These are phyloP conservation scores for Urocolius indicus DNA, from an alignment of 2,113 vertebrate genomes.

Conservation along the genomic window DNA sequence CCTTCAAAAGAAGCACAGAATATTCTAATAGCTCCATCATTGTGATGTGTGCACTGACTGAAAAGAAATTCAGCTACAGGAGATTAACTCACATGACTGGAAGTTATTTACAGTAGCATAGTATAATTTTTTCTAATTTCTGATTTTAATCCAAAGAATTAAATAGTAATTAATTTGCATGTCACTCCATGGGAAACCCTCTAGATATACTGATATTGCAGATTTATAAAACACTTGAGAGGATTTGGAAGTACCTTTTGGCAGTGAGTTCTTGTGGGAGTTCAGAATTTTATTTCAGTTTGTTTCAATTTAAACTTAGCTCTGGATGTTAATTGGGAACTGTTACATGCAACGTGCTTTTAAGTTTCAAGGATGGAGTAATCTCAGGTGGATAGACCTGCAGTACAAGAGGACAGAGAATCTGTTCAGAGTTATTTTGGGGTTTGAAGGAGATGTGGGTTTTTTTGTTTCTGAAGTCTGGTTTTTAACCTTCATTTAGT, in stretches of 20 bases:
- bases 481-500: background rate
- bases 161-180: background rate
- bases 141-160: background rate
- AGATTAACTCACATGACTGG: background rate
- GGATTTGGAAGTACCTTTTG: background rate
- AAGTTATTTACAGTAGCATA: background rate
- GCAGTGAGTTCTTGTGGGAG: background rate
- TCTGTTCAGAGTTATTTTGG: background rate
- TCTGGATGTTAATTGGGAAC: background rate
- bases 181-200: background rate
- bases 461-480: too few relatives aligned
- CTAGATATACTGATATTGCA: background rate
- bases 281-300: background rate
- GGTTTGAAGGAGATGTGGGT: too few relatives aligned
- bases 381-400: background rate
- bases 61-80: background rate
- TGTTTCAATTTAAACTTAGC: background rate
- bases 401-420: background rate
- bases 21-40: background rate
- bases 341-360: background rate
- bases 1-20: background rate
- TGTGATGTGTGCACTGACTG: rapidly evolving
- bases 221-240: background rate
- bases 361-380: background rate
- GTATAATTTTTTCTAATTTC: background rate